Conservation (phyloP, 30 jellyfish, hydroid and myxozoan species). For the Clytia hemisphaerica region DNA sequence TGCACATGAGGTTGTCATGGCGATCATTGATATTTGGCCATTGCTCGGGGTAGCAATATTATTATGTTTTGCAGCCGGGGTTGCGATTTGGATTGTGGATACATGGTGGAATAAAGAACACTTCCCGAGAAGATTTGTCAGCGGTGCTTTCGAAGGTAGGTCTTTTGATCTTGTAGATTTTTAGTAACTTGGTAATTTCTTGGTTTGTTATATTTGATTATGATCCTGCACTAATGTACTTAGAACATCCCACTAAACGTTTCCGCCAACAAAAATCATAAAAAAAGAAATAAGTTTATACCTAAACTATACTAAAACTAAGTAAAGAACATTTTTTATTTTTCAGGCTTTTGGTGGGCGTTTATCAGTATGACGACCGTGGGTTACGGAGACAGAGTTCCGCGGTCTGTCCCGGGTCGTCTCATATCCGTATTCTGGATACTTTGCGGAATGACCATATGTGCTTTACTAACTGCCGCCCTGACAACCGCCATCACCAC, state of each 20-base stretch:
- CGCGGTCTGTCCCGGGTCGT: neutral
- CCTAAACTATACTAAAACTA: too few species aligned
- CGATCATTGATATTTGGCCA: conserved; percentile 39
- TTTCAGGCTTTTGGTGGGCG: conserved; percentile 45
- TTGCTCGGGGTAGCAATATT: conserved; percentile 25
- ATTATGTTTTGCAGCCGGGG: conserved; percentile 33
- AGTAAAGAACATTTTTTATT: neutral
- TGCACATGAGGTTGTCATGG: conserved; percentile 23
- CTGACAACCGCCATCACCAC: conserved; percentile 29
- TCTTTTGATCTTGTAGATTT: too few species aligned
- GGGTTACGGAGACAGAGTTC: conserved; percentile 39
- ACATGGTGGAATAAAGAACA: conserved; percentile 44
- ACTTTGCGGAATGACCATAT: conserved; percentile 37
- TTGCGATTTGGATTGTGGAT: conserved; percentile 28
- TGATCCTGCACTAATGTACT: too few species aligned
- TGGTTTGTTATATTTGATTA: too few species aligned
- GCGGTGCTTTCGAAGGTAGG: conserved; percentile 35
- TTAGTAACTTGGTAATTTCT: too few species aligned
- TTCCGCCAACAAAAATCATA: too few species aligned
- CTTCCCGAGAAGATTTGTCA: conserved; percentile 28
- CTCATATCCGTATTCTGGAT: conserved; percentile 33
- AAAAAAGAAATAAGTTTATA: too few species aligned
- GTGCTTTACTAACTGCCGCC: conserved; percentile 32
- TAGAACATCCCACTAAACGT: too few species aligned
- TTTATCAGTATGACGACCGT: conserved; percentile 43